These are phyloP conservation scores for Lordiphosa andalusiaca DNA, from an alignment of 2,888 invertebrate species.

Conservation along the genomic window DNA sequence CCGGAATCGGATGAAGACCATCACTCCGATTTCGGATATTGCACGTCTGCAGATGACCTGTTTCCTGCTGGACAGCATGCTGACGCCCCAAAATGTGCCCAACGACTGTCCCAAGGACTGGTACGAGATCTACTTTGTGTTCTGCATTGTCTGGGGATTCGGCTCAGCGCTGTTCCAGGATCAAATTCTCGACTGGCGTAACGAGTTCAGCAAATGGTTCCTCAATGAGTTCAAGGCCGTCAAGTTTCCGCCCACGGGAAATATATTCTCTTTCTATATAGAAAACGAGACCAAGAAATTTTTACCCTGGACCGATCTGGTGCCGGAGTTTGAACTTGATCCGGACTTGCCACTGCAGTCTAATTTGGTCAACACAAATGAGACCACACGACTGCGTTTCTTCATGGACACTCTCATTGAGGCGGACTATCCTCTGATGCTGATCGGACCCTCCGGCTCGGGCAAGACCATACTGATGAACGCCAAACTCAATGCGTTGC, in stretches of 20 bases:
- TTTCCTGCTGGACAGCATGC: conserved; percentile 90
- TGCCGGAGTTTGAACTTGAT: conserved; percentile 90
- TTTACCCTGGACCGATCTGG: conserved; percentile 91
- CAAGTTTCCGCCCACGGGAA: conserved; percentile 91
- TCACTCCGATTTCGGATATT: conserved; percentile 94
- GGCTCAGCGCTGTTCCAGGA: conserved; percentile 95
- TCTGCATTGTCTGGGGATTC: conserved; percentile 95
- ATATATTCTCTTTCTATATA: conserved; percentile 94
- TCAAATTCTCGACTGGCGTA: conserved; percentile 93
- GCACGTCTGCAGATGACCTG: conserved; percentile 94
- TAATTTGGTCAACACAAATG: conserved; percentile 90
- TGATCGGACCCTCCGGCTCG: conserved; percentile 93
- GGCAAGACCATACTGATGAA: conserved; percentile 96
- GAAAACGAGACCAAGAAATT: conserved; percentile 92
- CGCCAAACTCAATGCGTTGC: conserved; percentile 87
- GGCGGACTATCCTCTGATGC: conserved; percentile 91
- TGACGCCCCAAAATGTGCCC: conserved; percentile 90
- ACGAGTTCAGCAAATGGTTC: conserved; percentile 98
- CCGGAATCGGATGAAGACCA: conserved; percentile 88
- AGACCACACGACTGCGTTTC: conserved; percentile 92
- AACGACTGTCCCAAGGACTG: conserved; percentile 95
- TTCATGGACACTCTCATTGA: conserved; percentile 92
- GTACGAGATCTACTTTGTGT: conserved; percentile 95
- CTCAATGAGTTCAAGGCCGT: conserved; percentile 93
- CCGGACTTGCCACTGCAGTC: conserved; percentile 91